These are phyloP conservation scores for Salvelinus namaycush DNA, from an alignment of 2,113 vertebrate species.

Conservation along the genomic window DNA sequence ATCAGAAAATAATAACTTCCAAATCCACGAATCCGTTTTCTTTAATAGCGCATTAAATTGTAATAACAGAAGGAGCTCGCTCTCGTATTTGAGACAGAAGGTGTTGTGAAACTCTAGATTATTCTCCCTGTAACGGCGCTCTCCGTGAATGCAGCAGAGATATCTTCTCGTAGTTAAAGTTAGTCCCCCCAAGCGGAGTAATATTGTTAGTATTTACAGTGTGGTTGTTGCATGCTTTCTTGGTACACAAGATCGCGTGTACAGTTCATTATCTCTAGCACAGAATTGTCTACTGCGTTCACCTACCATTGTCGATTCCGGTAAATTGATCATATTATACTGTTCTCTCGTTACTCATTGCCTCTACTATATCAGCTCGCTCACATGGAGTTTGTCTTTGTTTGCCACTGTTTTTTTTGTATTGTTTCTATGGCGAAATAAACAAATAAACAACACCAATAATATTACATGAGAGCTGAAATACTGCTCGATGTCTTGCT, in stretches of 20 bases:
- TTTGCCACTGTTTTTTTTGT: conserved; percentile 34
- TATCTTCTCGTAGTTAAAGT: conserved; percentile 53
- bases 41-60: conserved; percentile 57
- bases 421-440: conserved; percentile 44
- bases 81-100: conserved; percentile 37
- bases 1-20: conserved; percentile 88
- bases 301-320: conserved; percentile 48
- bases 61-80: conserved; percentile 58
- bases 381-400: conserved; percentile 54
- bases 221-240: conserved; percentile 69
- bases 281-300: conserved; percentile 56
- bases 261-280: conserved; percentile 56
- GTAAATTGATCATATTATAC: conserved; percentile 68
- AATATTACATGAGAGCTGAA: conserved; percentile 7
- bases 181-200: conserved; percentile 71
- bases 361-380: conserved; percentile 30
- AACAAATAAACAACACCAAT: conserved; percentile 56
- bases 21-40: conserved; percentile 78
- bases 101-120: conserved; percentile 57
- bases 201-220: conserved; percentile 74
- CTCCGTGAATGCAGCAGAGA: conserved; percentile 53
- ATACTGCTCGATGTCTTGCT: conserved; percentile 1
- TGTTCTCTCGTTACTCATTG: conserved; percentile 36
- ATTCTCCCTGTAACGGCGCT: conserved; percentile 47
- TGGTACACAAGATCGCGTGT: conserved; percentile 61